phyloP scores from a whole-genome alignment of 2,888 invertebrate species.

The Morpho achilles region DNA sequence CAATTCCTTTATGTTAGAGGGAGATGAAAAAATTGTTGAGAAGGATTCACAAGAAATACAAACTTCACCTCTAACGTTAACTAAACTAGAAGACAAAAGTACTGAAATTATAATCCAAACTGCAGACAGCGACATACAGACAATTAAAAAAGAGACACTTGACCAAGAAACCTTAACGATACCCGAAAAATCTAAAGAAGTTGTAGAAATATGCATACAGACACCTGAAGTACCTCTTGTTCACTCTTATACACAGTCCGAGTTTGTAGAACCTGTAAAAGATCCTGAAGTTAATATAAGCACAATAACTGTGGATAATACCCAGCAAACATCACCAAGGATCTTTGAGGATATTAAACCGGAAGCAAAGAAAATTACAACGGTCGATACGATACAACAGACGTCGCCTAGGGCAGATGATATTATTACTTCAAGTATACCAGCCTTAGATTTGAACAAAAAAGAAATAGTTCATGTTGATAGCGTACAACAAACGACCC shows the following conservation, averaged over 20 bases:
- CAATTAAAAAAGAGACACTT: constrained; percentile 45
- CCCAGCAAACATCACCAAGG: constrained; percentile 42
- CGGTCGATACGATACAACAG: constrained; percentile 57
- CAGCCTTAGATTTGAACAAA: constrained; percentile 36
- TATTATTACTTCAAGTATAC: constrained; percentile 21
- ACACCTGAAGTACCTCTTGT: constrained; percentile 59
- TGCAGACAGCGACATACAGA: constrained; percentile 62
- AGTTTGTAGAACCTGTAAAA: constrained; percentile 29
- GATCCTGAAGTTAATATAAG: constrained; percentile 34
- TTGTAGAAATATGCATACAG: constrained; percentile 57
- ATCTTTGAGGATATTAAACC: constrained; percentile 25
- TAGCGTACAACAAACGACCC: constrained; percentile 50
- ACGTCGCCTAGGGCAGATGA: constrained; percentile 76
- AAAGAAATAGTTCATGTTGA: constrained; percentile 43
- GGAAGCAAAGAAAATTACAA: constrained; percentile 31
- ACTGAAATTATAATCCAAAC: constrained; percentile 60
- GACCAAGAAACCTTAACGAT: constrained; percentile 64
- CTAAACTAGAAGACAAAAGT: constrained; percentile 56
- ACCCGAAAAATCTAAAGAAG: constrained; percentile 49
- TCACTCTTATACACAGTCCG: constrained; percentile 65
- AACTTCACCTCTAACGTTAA: constrained; percentile 69
- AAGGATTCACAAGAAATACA: constrained; percentile 70
- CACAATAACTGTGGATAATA: constrained; percentile 28
- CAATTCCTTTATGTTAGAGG: constrained; percentile 41
- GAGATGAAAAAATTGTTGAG: constrained; percentile 38